Conservation (phyloP, 1,140 invertebrate species). For the Wasmannia auropunctata region DNA sequence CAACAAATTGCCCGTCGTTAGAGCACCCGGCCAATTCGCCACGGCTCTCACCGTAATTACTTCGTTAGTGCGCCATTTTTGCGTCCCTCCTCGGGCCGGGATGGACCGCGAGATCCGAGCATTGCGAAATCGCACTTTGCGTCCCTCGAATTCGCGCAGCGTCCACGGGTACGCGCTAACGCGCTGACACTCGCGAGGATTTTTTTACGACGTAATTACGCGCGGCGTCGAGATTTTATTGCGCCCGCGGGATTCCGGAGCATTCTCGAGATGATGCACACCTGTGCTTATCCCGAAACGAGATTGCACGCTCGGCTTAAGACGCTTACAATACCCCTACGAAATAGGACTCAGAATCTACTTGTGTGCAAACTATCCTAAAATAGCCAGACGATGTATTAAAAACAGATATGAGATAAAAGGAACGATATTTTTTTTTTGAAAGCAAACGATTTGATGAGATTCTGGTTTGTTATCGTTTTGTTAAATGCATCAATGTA, state of each 20-base stretch:
- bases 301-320: conserved; percentile 3
- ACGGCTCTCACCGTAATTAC: conserved; percentile 56
- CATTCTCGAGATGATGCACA: background rate
- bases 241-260: background rate
- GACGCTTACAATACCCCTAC: background rate
- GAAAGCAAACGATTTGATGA: background rate
- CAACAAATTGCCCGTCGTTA: conserved; percentile 53
- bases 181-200: background rate
- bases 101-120: conserved; percentile 1
- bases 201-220: conserved; percentile 25
- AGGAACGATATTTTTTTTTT: background rate
- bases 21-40: conserved; percentile 23
- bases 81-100: background rate
- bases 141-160: background rate
- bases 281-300: background rate
- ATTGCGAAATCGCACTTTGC: conserved; percentile 2
- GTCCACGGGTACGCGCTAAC: background rate
- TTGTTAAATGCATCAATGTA: background rate
- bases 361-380: background rate
- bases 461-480: background rate
- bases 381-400: background rate
- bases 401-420: background rate
- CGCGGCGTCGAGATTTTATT: conserved; percentile 39
- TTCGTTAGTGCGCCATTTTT: conserved; percentile 52
- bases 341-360: background rate